Evolutionary conservation across 2,113 vertebrate genomes (phyloP), one percentile per base, ranked within the genome.

Genomic region (Hippocampus comes): DNA sequence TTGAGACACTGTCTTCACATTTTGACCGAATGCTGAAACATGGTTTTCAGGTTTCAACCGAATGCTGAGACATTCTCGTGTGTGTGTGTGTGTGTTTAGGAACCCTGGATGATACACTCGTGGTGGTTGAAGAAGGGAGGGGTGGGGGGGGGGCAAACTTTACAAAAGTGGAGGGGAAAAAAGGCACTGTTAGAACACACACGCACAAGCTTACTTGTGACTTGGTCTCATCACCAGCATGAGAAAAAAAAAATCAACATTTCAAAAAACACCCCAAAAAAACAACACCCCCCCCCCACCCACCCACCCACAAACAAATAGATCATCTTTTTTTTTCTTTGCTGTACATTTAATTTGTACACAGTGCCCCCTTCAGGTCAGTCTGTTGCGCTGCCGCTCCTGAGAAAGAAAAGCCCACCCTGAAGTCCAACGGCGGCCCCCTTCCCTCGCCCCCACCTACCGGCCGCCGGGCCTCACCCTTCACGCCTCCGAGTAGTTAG

Each of bases 201-300:
- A 30, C 38, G 25, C 51, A 60, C 41, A 60, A 17, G 67, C 68
- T 55, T 55, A 78, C 59, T 91, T 89, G 79, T 92, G 93, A 89
- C 94, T 97, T 96, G 95, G 95, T 96, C 96, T 96, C 95, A 95
- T 95, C 92, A 96, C 94, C 95, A 96, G 95, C 95, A 94, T 95
- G 93, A 88, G 92, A 95, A 46, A 46, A 46, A 12, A 10, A 10
- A 46, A 82, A 77, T 83, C 79, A 86, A 87, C 78, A 71, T 48
- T 46, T 46, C 81, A 84, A 80, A 87, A 85, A 87, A 94, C 93
- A 15, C 95, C 91, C 87, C 86, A 72, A 63, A 27, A 80, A 85
- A 76, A 84, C 80, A 86, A 88, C 81, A 70, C 55, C 80, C 84
- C 93, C 90, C 91, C 93, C 95, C 92, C 93, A 90, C 92, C 93